Conservation (phyloP, 1,140 invertebrate species). For the Protaetia brevitarsis region DNA sequence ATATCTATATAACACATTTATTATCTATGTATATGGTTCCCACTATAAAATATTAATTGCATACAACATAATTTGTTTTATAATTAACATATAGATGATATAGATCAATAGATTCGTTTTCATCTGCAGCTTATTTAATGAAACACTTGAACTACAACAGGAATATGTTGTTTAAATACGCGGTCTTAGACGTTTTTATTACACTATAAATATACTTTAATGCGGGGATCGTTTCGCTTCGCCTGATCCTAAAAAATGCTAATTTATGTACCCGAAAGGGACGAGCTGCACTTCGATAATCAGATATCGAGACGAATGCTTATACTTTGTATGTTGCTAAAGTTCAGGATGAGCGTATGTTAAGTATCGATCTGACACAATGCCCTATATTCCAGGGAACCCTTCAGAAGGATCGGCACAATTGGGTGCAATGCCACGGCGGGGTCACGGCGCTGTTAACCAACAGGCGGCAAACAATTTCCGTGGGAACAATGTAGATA, state of each 20-base stretch:
- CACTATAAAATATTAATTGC: no score
- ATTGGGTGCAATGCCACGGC: background rate
- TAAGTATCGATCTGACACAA: constrained; percentile 4
- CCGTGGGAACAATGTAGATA: background rate
- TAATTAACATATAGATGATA: no score
- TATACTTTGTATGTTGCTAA: background rate
- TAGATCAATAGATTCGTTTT: no score
- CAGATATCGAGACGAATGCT: background rate
- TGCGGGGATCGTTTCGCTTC: background rate
- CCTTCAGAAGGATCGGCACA: constrained; percentile 1
- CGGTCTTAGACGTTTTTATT: background rate
- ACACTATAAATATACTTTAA: background rate
- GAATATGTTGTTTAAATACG: no score
- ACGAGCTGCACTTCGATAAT: background rate
- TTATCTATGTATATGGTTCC: no score
- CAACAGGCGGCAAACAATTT: background rate
- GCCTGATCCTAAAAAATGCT: background rate
- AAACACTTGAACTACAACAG: background rate
- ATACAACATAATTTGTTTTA: no score
- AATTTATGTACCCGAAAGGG: background rate
- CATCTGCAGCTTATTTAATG: background rate
- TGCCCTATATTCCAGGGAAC: constrained; percentile 9
- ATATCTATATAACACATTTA: no score
- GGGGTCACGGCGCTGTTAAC: constrained; percentile 11
- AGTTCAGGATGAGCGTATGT: background rate